Conservation (phyloP, 2,797 vertebrate genomes). For the Molossus molossus region DNA sequence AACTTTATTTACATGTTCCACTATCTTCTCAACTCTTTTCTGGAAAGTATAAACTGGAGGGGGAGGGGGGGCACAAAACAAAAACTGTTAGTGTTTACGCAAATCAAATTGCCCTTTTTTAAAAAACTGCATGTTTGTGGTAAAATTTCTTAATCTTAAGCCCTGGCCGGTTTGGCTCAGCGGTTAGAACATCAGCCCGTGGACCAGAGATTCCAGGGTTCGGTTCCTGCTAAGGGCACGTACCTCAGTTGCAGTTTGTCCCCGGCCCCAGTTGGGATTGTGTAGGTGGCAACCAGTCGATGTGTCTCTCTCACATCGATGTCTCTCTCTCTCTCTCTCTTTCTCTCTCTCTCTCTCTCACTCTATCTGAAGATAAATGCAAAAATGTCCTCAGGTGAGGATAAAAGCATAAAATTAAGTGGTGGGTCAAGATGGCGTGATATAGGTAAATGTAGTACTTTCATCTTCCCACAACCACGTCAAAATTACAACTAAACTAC, state of each 20-base stretch:
- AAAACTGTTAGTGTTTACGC: neutral
- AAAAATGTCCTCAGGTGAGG: no score
- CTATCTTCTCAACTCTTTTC: neutral
- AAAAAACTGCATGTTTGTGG: neutral
- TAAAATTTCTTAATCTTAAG: conserved; percentile 24
- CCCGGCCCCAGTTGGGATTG: no score
- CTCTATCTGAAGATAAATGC: neutral
- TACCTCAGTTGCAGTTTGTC: no score
- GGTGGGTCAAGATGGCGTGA: neutral
- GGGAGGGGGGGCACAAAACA: no score
- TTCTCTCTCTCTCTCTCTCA: no score
- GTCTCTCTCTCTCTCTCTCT: no score
- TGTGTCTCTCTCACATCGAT: no score
- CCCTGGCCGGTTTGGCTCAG: no score
- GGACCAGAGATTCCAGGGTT: no score
- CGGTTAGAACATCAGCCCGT: no score
- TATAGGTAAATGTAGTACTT: neutral
- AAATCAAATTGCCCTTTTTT: neutral
- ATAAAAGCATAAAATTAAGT: neutral
- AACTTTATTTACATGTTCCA: neutral
- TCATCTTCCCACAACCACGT: neutral
- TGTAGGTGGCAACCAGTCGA: no score
- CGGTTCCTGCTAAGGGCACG: no score
- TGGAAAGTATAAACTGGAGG: neutral
- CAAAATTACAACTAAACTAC: neutral